Percentiles rank a stretch among this genome's conserved stretches.
Conservation (phyloP, 2,888 invertebrate genomes). For the Ophion ellenae region DNA sequence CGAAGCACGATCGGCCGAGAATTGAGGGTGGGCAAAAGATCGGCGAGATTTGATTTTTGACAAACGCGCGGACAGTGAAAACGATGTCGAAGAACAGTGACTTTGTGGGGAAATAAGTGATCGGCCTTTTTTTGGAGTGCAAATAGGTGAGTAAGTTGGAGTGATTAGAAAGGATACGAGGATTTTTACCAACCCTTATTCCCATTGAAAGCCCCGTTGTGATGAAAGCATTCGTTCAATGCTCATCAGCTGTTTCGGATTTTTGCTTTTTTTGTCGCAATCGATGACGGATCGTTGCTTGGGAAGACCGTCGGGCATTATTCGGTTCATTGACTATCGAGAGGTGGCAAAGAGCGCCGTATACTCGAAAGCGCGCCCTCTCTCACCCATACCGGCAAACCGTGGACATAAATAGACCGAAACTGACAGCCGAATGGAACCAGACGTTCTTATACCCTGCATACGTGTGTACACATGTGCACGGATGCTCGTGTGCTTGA, state of each 20-base stretch:
- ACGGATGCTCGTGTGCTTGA: neutral
- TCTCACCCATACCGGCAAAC: constrained; percentile 58
- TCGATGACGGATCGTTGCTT: neutral
- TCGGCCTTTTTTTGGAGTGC: constrained; percentile 25
- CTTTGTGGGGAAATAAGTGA: constrained; percentile 50
- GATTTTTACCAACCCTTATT: neutral
- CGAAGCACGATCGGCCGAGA: neutral
- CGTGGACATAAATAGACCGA: constrained; percentile 79
- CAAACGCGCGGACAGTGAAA: neutral
- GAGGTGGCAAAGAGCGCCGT: constrained; percentile 37
- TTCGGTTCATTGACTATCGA: constrained; percentile 53
- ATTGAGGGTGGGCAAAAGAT: neutral
- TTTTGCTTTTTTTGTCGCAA: neutral
- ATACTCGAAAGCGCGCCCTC: constrained; percentile 48
- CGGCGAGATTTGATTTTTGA: neutral
- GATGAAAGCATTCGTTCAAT: too few species aligned
- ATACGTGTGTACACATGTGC: constrained; percentile 56
- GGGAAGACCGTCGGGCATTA: neutral
- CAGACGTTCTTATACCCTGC: constrained; percentile 72
- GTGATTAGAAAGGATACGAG: neutral
- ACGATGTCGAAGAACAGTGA: constrained; percentile 30
- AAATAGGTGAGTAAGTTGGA: constrained; percentile 48
- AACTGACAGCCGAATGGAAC: constrained; percentile 80
- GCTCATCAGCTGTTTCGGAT: neutral
- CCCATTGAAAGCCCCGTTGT: neutral